Conservation (phyloP, 2,888 invertebrate genomes). For the Cerceris ruficornis region DNA sequence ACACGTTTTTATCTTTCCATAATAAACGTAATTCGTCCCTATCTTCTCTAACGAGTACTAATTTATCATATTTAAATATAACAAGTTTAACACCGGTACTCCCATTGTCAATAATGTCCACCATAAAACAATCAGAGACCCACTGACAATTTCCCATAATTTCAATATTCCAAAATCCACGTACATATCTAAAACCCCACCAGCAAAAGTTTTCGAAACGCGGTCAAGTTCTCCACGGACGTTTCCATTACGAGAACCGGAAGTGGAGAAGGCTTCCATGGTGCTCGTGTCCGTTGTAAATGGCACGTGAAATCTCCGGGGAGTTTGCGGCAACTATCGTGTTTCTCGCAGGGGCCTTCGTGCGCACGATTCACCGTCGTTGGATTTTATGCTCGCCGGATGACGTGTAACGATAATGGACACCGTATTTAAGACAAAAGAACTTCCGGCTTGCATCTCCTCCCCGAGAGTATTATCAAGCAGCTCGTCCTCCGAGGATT, state of each 20-base stretch:
- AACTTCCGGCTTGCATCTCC: background rate
- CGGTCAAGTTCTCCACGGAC: conserved; percentile 5
- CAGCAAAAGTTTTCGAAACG: background rate
- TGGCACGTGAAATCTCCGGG: conserved; percentile 21
- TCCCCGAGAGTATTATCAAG: conserved; percentile 1
- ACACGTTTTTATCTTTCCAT: no score
- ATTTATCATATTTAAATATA: no score
- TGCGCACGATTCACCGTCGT: background rate
- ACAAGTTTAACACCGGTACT: no score
- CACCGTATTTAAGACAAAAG: conserved; percentile 16
- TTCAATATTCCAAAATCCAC: no score
- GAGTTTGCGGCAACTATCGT: conserved; percentile 1
- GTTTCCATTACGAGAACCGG: conserved; percentile 13
- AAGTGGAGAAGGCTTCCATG: background rate
- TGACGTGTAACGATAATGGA: conserved; percentile 25
- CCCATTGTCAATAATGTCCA: no score
- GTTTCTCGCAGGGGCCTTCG: conserved; percentile 7
- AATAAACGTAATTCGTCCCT: no score
- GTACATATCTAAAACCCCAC: no score
- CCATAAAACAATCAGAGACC: no score
- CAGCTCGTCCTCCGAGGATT: background rate
- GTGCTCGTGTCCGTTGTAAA: conserved; percentile 11
- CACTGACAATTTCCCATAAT: no score
- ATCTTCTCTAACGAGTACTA: no score
- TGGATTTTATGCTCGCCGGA: background rate